A percentile compares a stretch with the other conserved stretches of the same genome.
phyloP scores from a whole-genome alignment of 35 echinoderm and acorn worm genomes.

The Patiria miniata region DNA sequence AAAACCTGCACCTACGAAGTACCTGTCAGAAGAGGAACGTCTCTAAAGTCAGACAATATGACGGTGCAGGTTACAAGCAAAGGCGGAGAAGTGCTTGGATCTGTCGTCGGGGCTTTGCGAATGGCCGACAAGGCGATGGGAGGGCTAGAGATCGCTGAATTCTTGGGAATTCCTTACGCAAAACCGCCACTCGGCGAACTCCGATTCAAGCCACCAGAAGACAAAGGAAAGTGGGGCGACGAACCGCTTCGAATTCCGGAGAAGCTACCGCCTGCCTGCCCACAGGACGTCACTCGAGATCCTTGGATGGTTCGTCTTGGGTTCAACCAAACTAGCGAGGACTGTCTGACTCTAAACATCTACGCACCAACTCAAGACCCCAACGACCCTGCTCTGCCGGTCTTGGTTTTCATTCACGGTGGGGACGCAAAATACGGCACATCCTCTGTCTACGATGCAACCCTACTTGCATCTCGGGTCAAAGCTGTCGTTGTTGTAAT shows the following conservation, averaged over 20 bases:
- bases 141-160: no score
- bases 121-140: no score
- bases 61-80: no score
- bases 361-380: neutral
- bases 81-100: no score
- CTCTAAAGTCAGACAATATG: no score
- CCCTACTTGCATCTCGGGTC: slow-evolving; percentile 17
- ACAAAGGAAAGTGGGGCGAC: no score
- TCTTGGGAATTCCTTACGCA: no score
- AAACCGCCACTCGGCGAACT: no score
- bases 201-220: no score
- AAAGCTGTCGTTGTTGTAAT: slow-evolving; percentile 46
- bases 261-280: slow-evolving; percentile 30
- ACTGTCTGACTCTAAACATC: slow-evolving; percentile 34
- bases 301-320: neutral
- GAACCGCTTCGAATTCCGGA: slow-evolving; percentile 22
- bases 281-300: neutral
- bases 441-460: neutral
- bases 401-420: slow-evolving; percentile 36
- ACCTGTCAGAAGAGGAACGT: no score
- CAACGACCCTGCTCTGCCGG: neutral
- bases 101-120: no score
- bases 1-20: no score
- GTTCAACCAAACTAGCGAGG: neutral
- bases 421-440: neutral